Percentiles rank a stretch among this genome's conserved stretches.
Evolutionary conservation across 2,797 vertebrate species (phyloP).

Genomic region (Sarcoramphus papa): DNA sequence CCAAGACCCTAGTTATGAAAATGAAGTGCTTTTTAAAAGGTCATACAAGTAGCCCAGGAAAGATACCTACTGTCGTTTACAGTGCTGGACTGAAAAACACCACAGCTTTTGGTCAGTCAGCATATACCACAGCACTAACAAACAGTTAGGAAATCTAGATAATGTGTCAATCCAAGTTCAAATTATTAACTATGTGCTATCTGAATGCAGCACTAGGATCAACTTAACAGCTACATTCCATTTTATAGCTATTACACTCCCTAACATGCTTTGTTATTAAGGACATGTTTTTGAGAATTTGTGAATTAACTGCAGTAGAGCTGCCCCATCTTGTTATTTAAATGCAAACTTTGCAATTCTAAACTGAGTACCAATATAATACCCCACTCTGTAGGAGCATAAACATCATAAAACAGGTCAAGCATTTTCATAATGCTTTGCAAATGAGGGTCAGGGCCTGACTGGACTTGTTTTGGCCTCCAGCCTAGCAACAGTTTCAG

Average conservation of each 20-base stretch:
- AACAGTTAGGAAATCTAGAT: neutral
- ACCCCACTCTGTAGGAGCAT: neutral
- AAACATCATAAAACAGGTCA: conserved; percentile 22
- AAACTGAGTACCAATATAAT: neutral
- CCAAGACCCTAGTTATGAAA: neutral
- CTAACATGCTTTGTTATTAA: neutral
- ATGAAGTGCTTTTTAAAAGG: neutral
- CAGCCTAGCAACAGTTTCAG: conserved; percentile 53
- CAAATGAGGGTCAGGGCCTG: conserved; percentile 48
- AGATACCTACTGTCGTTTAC: neutral
- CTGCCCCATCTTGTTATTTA: neutral
- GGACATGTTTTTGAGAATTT: neutral
- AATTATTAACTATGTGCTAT: neutral
- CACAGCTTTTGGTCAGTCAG: neutral
- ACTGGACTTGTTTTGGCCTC: conserved; percentile 46
- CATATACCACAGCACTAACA: neutral
- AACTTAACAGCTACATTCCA: neutral
- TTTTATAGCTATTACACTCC: neutral
- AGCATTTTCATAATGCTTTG: conserved; percentile 33
- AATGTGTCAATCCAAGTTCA: neutral
- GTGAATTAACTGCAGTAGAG: neutral
- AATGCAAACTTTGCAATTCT: neutral
- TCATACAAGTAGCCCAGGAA: neutral
- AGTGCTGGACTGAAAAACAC: neutral
- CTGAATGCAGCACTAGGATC: neutral